A percentile compares a stretch with the other conserved stretches of the same genome.
Evolutionary conservation across 2,888 invertebrate genomes (phyloP).

Genomic region (Slavum lentiscoides): DNA sequence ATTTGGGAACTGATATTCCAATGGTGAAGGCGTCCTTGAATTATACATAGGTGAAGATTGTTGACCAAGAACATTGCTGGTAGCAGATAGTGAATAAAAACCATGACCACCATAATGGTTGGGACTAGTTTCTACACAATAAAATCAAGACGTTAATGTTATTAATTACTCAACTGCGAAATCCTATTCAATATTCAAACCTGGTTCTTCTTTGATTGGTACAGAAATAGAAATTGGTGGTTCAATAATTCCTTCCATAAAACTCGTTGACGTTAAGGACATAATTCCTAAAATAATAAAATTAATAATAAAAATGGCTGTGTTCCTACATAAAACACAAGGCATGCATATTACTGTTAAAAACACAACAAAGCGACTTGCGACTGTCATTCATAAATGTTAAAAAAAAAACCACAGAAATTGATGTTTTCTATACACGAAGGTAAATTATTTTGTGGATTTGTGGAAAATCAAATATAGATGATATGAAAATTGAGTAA

Average conservation of each 20-base stretch:
- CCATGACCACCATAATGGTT: constrained; percentile 57
- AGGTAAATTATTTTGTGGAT: not conserved
- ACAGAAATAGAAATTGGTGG: constrained; percentile 19
- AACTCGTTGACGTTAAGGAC: not conserved
- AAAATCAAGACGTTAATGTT: constrained; percentile 10
- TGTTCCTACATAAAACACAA: not conserved
- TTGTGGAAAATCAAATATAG: not conserved
- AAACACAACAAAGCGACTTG: constrained; percentile 36
- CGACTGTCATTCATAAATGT: constrained; percentile 1
- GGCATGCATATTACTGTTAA: constrained; percentile 31
- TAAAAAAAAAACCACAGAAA: constrained; percentile 1
- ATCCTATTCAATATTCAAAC: constrained; percentile 39
- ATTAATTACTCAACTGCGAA: constrained; percentile 1
- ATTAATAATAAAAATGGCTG: not conserved
- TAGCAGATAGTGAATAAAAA: constrained; percentile 30
- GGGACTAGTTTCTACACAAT: constrained; percentile 58
- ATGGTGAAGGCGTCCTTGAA: constrained; percentile 55
- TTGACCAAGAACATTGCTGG: constrained; percentile 41
- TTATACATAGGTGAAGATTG: constrained; percentile 52
- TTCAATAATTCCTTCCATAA: constrained; percentile 26
- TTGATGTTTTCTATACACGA: not conserved
- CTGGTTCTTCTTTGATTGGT: constrained; percentile 54
- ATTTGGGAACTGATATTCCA: constrained; percentile 53
- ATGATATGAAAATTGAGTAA: not conserved
- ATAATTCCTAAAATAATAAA: constrained; percentile 31